A percentile compares a stretch with the other conserved stretches of the same genome.
phyloP scores from a whole-genome alignment of 2,888 invertebrate species.

The Tuberolachnus salignus region DNA sequence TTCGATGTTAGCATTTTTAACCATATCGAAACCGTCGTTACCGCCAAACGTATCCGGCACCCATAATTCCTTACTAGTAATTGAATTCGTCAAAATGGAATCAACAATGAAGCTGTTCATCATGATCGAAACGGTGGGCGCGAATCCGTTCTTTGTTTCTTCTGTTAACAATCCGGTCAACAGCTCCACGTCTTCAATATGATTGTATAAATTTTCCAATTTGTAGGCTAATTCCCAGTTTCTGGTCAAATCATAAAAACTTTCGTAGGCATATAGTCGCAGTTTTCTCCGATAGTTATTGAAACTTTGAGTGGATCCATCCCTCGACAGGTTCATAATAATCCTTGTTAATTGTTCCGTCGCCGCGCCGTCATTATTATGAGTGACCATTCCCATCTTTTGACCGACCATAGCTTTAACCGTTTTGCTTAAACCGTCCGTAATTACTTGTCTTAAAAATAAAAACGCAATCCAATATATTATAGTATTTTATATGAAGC shows the following conservation, averaged over 20 bases:
- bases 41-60: constrained; percentile 14
- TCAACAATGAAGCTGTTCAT: constrained; percentile 8
- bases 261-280: background rate
- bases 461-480: too few species aligned
- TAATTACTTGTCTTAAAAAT: background rate
- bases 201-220: background rate
- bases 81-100: constrained; percentile 8
- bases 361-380: background rate
- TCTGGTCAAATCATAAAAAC: background rate
- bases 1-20: background rate
- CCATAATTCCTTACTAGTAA: background rate
- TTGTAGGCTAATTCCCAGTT: background rate
- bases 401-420: background rate
- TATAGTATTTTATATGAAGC: too few species aligned
- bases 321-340: constrained; percentile 4
- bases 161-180: constrained; percentile 23
- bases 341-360: background rate
- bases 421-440: background rate
- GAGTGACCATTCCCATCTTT: background rate
- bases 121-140: background rate
- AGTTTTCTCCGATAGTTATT: constrained; percentile 24
- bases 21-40: background rate
- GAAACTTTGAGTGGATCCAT: constrained; percentile 4
- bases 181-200: constrained; percentile 13
- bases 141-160: background rate